A percentile compares a stretch with the other conserved stretches of the same genome.
These are phyloP conservation scores for Drosophila miranda DNA, from an alignment of 1,140 invertebrate species.

Conservation along the genomic window DNA sequence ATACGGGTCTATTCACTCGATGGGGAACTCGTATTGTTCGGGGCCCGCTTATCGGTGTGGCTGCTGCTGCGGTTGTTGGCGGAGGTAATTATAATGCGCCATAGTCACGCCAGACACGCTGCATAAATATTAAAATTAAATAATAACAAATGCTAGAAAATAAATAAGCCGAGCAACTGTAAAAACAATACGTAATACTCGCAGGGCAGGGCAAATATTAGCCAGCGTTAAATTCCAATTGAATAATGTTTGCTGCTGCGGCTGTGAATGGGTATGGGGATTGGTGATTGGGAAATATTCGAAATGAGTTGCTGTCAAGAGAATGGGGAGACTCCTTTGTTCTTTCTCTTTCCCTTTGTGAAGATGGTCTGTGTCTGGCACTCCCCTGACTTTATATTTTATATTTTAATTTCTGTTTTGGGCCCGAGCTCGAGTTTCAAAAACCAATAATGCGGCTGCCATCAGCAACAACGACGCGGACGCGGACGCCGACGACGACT, in stretches of 20 bases:
- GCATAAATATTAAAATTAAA: slow-evolving; percentile 80
- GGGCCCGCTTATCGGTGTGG: slow-evolving; percentile 7
- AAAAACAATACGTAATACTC: slow-evolving; percentile 74
- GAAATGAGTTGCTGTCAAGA: too few relatives aligned
- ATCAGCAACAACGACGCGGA: slow-evolving; percentile 32
- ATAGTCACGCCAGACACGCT: slow-evolving; percentile 76
- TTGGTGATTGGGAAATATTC: slow-evolving; percentile 7
- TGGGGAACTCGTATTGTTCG: too few relatives aligned
- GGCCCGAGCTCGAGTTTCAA: slow-evolving; percentile 53
- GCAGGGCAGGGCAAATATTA: slow-evolving; percentile 22
- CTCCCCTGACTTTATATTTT: slow-evolving; percentile 22
- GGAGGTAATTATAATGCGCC: slow-evolving; percentile 71
- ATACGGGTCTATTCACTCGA: slow-evolving; percentile 20
- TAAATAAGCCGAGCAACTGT: slow-evolving; percentile 68
- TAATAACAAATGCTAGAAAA: slow-evolving; percentile 72
- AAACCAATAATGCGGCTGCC: slow-evolving; percentile 71
- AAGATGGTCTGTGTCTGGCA: slow-evolving; percentile 12
- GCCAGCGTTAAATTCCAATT: slow-evolving; percentile 44
- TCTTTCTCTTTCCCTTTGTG: slow-evolving; percentile 22
- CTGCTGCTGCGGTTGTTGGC: slow-evolving; percentile 4
- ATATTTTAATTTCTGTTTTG: slow-evolving; percentile 73
- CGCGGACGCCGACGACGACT: slow-evolving; percentile 14
- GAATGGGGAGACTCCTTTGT: slow-evolving; percentile 12
- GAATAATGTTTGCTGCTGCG: slow-evolving; percentile 36
- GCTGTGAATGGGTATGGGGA: slow-evolving; percentile 7